Evolutionary conservation across 2,888 invertebrate genomes (phyloP), one percentile per base, ranked within the genome.

Genomic region (Masnerella sp.): DNA sequence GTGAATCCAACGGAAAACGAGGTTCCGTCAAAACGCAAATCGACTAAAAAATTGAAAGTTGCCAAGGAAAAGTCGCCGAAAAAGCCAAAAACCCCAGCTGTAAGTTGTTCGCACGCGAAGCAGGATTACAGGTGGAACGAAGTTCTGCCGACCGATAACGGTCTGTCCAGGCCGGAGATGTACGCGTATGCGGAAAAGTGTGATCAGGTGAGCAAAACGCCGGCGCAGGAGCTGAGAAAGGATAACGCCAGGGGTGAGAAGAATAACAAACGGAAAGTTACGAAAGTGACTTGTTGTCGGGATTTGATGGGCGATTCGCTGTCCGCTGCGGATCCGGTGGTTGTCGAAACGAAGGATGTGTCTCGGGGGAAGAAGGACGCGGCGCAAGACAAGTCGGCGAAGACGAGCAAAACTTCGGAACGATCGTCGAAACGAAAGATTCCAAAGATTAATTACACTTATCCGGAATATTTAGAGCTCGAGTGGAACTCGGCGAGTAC

Each of bases 361-460:
- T 36, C 34, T 5, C 42, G 43, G 11, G 28, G 22, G 25, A 64
- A 64, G 32, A 42, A 52, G 34, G 58, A 43, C 15, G n/a, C 5
- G 11, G 25, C n/a, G 7, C 14, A 18, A 12, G 75, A 77, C 18
- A 76, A 52, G 25, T 61, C 78, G 32, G 76, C 58, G 34, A 79
- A 81, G 34, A 77, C 76, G 43, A 59, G 32, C 30, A 78, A 78
- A 25, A 42, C 14, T n/a, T 34, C 47, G n/a, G 85, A 82, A 1
- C 81, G 86, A 74, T 83, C 84, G 72, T 87, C 87, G 49, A 83
- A 82, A 58, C 80, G 87, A 77, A 83, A 82, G 70, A 76, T 83
- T 61, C 84, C 85, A 65, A 85, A 83, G 75, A 84, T 86, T 34
- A 84, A 83, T 79, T 86, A 87, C 78, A 82, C 78, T 61, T 85